Percentiles rank a stretch among this genome's conserved stretches.
Evolutionary conservation across 2,797 vertebrate genomes (phyloP).

Genomic region (Tolypeutes matacus): DNA sequence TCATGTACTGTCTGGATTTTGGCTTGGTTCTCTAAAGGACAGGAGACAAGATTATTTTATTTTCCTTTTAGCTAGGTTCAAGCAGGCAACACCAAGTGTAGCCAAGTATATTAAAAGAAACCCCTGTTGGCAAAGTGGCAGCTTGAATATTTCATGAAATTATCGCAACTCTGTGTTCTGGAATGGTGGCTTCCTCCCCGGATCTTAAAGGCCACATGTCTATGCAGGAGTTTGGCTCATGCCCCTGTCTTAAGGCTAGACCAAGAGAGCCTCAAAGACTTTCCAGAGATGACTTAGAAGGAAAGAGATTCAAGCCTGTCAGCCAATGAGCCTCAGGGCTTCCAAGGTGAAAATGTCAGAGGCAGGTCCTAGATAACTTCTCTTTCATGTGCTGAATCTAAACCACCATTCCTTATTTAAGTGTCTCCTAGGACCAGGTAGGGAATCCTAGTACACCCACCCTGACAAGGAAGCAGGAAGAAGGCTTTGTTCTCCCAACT

Average conservation of each 20-base stretch:
- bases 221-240: neutral
- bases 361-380: neutral
- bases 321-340: neutral
- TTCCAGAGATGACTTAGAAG: neutral
- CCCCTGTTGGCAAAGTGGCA: constrained; percentile 68
- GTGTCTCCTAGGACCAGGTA: neutral
- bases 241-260: neutral
- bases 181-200: constrained; percentile 45
- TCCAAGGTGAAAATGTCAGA: neutral
- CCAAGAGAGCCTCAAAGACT: neutral
- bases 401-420: neutral
- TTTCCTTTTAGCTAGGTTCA: constrained; percentile 67
- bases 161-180: constrained; percentile 62
- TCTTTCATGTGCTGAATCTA: neutral
- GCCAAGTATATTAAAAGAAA: constrained; percentile 65
- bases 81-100: constrained; percentile 43
- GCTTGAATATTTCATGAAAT: constrained; percentile 74
- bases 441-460: neutral
- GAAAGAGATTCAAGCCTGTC: neutral
- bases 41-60: constrained; percentile 67
- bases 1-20: constrained; percentile 76
- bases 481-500: neutral
- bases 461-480: neutral
- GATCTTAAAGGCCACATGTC: constrained; percentile 45
- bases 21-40: constrained; percentile 62